Base-by-base conservation (phyloP, 2,888 invertebrate species). In the Cephus sareptanus region DNA sequence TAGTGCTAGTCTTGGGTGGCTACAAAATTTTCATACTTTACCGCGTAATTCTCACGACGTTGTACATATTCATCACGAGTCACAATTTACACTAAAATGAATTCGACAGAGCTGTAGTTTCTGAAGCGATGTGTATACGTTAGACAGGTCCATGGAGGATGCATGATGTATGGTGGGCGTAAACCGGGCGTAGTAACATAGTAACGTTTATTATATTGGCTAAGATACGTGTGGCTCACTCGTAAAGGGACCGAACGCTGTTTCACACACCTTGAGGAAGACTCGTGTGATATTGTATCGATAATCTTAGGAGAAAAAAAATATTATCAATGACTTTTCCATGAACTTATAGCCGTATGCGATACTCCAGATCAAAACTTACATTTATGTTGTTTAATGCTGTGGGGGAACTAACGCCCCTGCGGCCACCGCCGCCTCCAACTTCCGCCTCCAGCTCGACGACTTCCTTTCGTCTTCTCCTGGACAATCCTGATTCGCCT, bases 361-460 rank as follows among this genome's bases (percentile, higher is more conserved):
- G 9, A 56, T 56, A 23, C 40, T 23, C 6, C 15, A 15, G 4
- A 40, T 23, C 9, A 71, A 71, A 30, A 88, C 91, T 91, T 82
- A 91, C 91, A 83, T 91, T 91, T 85, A 91, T 90, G 79, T 83
- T 89, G 87, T 85, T 88, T 79, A 91, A 85, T 80, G 90, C 86
- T 78, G 88, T 85, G 81, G 90, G 85, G 78, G 90, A 90, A 83
- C 89, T 90, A 81, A 85, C 84, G 84, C 87, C 91, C 90, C 91
- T 88, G 87, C 91, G 91, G 88, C 89, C 88, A 79, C 88, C 87
- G 88, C 89, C 89, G 87, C 88, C 88, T 74, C 89, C 90, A 78
- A 90, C 82, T 83, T 90, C 90, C 81, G 90, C 89, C 89, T 91
- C 91, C 91, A 91, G 91, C 80, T 89, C 90, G 90, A 78, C 82